A percentile compares a stretch with the other conserved stretches of the same genome.
Conservation (phyloP, 2,113 vertebrate genomes). For the Copsychus sechellarum region DNA sequence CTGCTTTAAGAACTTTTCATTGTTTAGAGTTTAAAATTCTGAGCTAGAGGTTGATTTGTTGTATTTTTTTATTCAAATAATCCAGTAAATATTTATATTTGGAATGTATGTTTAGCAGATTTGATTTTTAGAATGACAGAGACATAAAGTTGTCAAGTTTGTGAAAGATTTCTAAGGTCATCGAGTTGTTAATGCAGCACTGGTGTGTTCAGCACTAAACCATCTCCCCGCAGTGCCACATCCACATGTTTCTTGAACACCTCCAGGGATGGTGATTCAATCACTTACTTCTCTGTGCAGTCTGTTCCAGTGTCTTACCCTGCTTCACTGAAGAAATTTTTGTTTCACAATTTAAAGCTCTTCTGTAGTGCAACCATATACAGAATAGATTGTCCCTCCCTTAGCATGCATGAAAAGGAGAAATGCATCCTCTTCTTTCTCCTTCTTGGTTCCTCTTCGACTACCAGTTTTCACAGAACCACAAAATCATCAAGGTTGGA, state of each 20-base stretch:
- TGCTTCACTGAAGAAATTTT: neutral
- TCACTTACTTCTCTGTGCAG: neutral
- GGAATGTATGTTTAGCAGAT: neutral
- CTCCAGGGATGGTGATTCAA: neutral
- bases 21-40: slow-evolving; percentile 29
- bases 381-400: neutral
- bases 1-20: slow-evolving; percentile 28
- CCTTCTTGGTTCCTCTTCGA: neutral
- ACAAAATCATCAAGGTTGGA: neutral
- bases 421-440: neutral
- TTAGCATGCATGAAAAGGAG: neutral
- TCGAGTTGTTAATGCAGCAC: neutral
- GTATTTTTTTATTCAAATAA: slow-evolving; percentile 25
- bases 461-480: neutral
- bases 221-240: neutral
- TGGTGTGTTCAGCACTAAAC: neutral
- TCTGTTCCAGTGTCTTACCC: neutral
- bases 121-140: neutral
- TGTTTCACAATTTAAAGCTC: neutral
- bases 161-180: neutral
- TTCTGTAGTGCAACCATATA: neutral
- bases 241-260: neutral
- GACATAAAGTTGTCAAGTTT: neutral
- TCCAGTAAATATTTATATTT: neutral
- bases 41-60: slow-evolving; percentile 21